Base-by-base conservation (phyloP, 1,140 invertebrate species). In the Leptinotarsa lineolata region DNA sequence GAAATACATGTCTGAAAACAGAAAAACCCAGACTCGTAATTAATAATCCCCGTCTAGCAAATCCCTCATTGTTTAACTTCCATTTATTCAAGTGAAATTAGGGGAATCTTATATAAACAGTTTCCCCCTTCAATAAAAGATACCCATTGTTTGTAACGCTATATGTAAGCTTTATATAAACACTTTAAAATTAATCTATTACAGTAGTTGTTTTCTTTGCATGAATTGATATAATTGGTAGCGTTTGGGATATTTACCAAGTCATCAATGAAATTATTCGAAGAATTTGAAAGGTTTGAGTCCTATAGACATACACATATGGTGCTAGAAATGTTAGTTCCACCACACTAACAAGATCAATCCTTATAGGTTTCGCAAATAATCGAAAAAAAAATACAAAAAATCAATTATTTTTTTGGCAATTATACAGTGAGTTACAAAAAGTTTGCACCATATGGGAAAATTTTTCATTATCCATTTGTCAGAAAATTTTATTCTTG, bases 51-150 rank as follows among this genome's bases (percentile, higher is more conserved):
- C 54, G 24, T 59, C 44, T 67, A 22, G 22, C 46, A 44, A 46
- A 45, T 67, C 18, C 64, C 46, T 24, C 71, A 65, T 24, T 72
- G 71, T 72, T 72, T 72, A 58, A 63, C 64, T 67, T 72, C 45
- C 63, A 72, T 72, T 72, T 67, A 67, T 72, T 64, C 39, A n/a
- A 18, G 39, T 66, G 66, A 67, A 67, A 66, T 39, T 18, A 60
- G 18, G 59, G 59, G 44, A 44, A 15, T 45, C 24, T 64, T 61
- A 64, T 46, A 72, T 61, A 72, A 72, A 72, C 48, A 72, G 24
- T 24, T 30, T 44, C 18, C 24, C 24, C 63, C 46, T 48, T 70
- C 22, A 24, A 70, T 58, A 24, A 59, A 70, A 70, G 46, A 70
- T 70, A 70, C n/a, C 54, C 68, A 70, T 70, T 59, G 46, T 70